These are phyloP conservation scores for Heteractis magnifica DNA, from an alignment of 92 coral and sea anemone species.

Conservation along the genomic window DNA sequence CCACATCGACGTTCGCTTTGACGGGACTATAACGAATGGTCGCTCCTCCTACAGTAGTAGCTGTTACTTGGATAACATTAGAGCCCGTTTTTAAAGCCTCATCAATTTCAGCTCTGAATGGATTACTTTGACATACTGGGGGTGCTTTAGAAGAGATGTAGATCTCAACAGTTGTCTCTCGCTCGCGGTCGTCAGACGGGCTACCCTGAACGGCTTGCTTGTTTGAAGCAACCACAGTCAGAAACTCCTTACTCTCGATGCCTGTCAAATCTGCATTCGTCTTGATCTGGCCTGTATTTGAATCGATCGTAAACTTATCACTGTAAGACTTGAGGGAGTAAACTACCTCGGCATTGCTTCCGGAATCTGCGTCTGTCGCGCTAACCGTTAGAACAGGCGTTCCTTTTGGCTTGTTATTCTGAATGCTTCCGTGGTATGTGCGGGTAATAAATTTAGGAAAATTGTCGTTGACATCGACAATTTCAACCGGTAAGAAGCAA, in stretches of 20 bases:
- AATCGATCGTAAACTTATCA: conserved; percentile 48
- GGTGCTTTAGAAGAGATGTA: conserved; percentile 52
- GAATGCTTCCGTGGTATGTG: conserved; percentile 69
- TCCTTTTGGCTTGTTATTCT: conserved; percentile 34
- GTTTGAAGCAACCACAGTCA: conserved; percentile 73
- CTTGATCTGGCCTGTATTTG: conserved; percentile 8
- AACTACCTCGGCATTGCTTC: conserved; percentile 42
- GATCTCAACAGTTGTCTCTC: conserved; percentile 66
- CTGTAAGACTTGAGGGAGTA: conserved; percentile 40
- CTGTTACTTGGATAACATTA: conserved; percentile 39
- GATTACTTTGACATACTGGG: conserved; percentile 41
- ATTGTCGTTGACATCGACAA: conserved; percentile 82
- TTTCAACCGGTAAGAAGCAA: conserved; percentile 63
- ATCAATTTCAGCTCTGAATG: conserved; percentile 39
- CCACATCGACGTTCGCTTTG: conserved; percentile 56
- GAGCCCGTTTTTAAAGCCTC: conserved; percentile 45
- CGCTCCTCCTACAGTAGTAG: conserved; percentile 38
- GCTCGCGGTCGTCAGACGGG: conserved; percentile 28
- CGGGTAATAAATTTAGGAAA: conserved; percentile 70
- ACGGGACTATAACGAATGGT: conserved; percentile 65
- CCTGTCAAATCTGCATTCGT: conserved; percentile 42
- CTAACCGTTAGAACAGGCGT: conserved; percentile 65
- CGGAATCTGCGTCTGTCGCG: conserved; percentile 74
- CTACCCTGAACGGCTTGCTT: conserved; percentile 50
- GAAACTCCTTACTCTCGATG: conserved; percentile 25